These are phyloP conservation scores for Pyrgilauda ruficollis DNA, from an alignment of 2,113 vertebrate species.

Conservation along the genomic window DNA sequence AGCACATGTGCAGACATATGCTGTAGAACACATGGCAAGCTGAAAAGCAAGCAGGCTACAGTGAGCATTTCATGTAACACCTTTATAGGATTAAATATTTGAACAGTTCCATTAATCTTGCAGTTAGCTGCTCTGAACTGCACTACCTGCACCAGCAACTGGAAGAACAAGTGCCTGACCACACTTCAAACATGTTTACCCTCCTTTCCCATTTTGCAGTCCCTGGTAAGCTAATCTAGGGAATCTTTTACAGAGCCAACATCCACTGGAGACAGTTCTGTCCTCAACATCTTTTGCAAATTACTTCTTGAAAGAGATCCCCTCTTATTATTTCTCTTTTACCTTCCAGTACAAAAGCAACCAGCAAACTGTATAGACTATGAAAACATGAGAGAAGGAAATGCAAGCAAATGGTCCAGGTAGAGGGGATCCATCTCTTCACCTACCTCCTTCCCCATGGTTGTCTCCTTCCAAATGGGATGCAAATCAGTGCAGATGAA, in stretches of 20 bases:
- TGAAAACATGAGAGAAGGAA: background rate
- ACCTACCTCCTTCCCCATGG: background rate
- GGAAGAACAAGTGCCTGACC: background rate
- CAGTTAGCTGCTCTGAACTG: background rate
- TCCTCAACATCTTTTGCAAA: background rate
- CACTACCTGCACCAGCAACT: background rate
- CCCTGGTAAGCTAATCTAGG: background rate
- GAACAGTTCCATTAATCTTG: constrained; percentile 44
- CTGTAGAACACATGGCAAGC: background rate
- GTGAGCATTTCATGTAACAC: background rate
- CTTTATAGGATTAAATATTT: constrained; percentile 42
- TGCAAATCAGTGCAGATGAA: background rate
- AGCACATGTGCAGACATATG: background rate
- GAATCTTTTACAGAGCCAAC: background rate
- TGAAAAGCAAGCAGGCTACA: background rate
- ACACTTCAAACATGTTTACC: background rate
- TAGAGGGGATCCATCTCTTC: background rate
- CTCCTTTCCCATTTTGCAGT: background rate
- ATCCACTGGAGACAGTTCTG: background rate
- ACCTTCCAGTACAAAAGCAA: background rate
- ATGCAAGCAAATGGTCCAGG: background rate
- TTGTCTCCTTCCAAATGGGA: background rate
- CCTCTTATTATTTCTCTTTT: background rate
- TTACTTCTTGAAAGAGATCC: background rate
- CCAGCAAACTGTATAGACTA: background rate